Evolutionary conservation across 1,140 invertebrate species (phyloP), one percentile per base, ranked within the genome.

Genomic region (Apis laboriosa): DNA sequence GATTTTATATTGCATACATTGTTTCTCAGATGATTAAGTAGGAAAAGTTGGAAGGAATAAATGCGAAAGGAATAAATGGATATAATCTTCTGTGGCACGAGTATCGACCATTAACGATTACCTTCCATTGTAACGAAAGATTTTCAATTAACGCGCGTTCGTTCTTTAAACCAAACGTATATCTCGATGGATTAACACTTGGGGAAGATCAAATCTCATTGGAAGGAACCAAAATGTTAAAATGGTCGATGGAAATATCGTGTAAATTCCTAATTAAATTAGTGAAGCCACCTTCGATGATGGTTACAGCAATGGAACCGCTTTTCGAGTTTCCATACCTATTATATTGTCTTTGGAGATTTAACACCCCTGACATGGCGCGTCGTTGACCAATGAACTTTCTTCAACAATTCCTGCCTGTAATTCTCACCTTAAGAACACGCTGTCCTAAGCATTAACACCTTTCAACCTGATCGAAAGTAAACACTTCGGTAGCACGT

Each of bases 231-330:
- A 7, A 43, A 63, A 43, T 72, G 83, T 86, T 77, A 77, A 87
- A 75, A 76, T 60, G 34, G 70, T 77, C 84, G 80, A 87, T 87
- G 86, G 87, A 83, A 83, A 77, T 86, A 78, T 71, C 86, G 34
- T 85, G 87, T 89, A 89, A 56, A 87, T 68, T 66, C 64, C 84
- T 90, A 90, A 90, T 90, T 90, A 66, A 90, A 89, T 90, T 86
- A 90, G 89, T 85, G 17, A 81, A 86, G 84, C 53, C 76, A 49
- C 5, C 21, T 71, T 83, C 75, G 51, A 83, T 80, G 76, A 34
- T 19, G 67, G 58, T 77, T 58, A 55, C 58, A 15, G 28, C 49
- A 19, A 63, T 64, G 79, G 67, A 83, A 19, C n/a, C 63, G 58
- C 43, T 55, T 68, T 55, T 68, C 67, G 56, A 55, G 78, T 68